Evolutionary conservation across 1,140 invertebrate genomes (phyloP), one percentile per base, ranked within the genome.

Genomic region (Zaprionus davidi): DNA sequence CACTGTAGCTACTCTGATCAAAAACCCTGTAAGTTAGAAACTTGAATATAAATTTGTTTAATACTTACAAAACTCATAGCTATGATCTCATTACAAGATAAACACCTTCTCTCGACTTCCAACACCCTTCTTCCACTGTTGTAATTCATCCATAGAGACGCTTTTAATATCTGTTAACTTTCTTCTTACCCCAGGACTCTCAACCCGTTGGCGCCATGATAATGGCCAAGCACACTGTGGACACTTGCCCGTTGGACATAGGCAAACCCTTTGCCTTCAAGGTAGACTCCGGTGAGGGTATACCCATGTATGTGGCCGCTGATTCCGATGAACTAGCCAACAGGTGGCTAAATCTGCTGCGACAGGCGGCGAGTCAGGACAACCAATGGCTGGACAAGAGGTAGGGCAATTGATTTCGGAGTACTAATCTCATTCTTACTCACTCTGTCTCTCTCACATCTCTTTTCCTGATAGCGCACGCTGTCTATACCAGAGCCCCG

Each of bases 181-280:
- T 20, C 28, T 12, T 46, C 64, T 63, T 20, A 68, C 82, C 71
- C 87, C 92, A 98, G 96, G 96, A 97, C 91, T 95, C 95, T 41
- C 97, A 98, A 92, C 98, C 97, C 68, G 95, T 98, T 34, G 98
- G 98, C 63, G 98, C 97, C 15, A 94, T 98, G 69, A 97, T 97
- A 93, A 94, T 98, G 55, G 94, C 96, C 49, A 97, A 97, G 84
- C 98, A 98, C 91, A 95, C 95, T 38, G 95, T 98, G 1, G 94
- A 95, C 38, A 49, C 78, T 17, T 93, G 92, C 31, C 78, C 81
- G 1, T 60, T 81, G 24, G 86, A 92, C 13, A 78, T 91, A 75
- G 81, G 93, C 64, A 93, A 94, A 78, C 92, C 93, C 3, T 93
- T 94, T 83, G 94, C 95, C 79, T 97, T 97, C 90, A 95, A 95